Evolutionary conservation across 2,888 invertebrate species (phyloP).

Genomic region (Drosophila macrospina): DNA sequence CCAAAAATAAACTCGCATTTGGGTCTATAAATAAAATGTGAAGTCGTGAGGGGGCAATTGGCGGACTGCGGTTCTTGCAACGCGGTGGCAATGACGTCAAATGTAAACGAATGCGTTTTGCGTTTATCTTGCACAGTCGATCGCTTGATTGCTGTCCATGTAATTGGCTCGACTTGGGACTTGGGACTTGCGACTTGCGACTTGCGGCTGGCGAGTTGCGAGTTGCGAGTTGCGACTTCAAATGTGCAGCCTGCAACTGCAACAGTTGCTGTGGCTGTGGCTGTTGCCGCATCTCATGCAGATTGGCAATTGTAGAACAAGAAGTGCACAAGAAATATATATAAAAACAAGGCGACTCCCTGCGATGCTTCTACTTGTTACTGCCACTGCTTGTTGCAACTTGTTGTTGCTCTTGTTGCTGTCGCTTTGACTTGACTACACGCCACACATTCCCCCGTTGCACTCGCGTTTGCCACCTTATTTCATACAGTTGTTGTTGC

Average conservation of each 20-base stretch:
- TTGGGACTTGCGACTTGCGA: constrained; percentile 1
- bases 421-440: constrained; percentile 50
- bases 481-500: constrained; percentile 63
- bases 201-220: constrained; percentile 21
- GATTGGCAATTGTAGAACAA: constrained; percentile 67
- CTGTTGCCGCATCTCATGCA: constrained; percentile 49
- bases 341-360: constrained; percentile 34
- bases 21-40: constrained; percentile 65
- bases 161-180: constrained; percentile 53
- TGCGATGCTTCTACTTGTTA: constrained; percentile 41
- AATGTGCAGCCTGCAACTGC: constrained; percentile 18
- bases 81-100: constrained; percentile 67
- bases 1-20: constrained; percentile 68
- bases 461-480: constrained; percentile 72
- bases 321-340: constrained; percentile 24
- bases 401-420: constrained; percentile 24
- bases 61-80: constrained; percentile 31
- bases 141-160: constrained; percentile 56
- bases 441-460: constrained; percentile 66
- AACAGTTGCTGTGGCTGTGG: background rate
- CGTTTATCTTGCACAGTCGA: constrained; percentile 53
- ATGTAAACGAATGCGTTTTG: constrained; percentile 56
- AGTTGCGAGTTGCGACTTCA: constrained; percentile 7
- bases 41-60: constrained; percentile 49
- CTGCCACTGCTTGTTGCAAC: constrained; percentile 24